Conservation (phyloP, 2,888 invertebrate genomes). For the Drosophila pseudotakahashii region DNA sequence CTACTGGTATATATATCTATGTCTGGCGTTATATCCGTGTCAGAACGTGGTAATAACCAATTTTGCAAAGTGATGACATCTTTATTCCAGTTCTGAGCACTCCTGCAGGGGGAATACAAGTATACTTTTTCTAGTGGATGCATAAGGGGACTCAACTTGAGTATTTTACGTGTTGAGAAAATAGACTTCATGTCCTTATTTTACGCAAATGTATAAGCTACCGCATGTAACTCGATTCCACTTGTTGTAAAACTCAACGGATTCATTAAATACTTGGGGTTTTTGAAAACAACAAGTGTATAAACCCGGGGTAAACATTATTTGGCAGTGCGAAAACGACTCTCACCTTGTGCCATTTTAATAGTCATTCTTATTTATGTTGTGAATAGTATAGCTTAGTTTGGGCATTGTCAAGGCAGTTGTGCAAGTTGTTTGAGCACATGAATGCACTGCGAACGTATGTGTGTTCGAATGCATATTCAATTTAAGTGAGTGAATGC, state of each 20-base stretch:
- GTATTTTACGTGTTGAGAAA: too few relatives aligned
- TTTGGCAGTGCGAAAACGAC: too few relatives aligned
- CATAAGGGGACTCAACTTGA: neutral
- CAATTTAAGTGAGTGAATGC: neutral
- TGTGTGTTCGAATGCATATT: neutral
- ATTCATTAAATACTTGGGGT: too few relatives aligned
- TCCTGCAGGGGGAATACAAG: neutral
- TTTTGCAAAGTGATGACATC: conserved; percentile 3
- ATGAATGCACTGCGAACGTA: neutral
- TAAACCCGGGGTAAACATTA: too few relatives aligned
- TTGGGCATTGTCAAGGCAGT: too few relatives aligned
- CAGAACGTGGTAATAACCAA: neutral
- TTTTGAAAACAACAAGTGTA: too few relatives aligned
- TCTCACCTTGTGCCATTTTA: neutral
- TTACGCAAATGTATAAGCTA: too few relatives aligned
- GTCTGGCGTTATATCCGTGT: conserved; percentile 1
- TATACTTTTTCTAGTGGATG: neutral
- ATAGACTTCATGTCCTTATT: too few relatives aligned
- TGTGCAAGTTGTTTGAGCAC: too few relatives aligned
- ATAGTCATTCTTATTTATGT: neutral
- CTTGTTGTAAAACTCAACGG: too few relatives aligned
- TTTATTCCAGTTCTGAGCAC: neutral
- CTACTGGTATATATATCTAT: neutral
- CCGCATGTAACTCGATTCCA: too few relatives aligned
- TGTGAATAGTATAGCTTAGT: neutral